Conservation (phyloP, 2,797 vertebrate genomes). For the Huso huso region DNA sequence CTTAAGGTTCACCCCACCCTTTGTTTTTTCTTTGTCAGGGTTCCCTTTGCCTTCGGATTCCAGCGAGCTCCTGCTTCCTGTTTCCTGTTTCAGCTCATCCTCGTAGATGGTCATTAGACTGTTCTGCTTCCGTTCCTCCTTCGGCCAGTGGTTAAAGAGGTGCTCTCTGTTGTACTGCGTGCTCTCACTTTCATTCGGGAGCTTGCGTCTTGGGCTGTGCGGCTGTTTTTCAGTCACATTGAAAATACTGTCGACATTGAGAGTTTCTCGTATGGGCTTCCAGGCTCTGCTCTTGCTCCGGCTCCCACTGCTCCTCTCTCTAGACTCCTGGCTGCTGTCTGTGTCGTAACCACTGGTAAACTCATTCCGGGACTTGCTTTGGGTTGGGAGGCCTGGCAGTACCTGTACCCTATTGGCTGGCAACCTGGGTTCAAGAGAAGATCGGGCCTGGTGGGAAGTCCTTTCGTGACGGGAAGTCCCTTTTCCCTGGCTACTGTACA, state of each 20-base stretch:
- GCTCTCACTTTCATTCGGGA: constrained; percentile 42
- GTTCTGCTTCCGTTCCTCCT: constrained; percentile 72
- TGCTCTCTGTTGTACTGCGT: constrained; percentile 36
- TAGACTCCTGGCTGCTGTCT: constrained; percentile 80
- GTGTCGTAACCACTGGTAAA: constrained; percentile 73
- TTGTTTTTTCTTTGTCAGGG: constrained; percentile 56
- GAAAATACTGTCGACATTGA: constrained; percentile 92
- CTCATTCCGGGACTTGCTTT: constrained; percentile 37
- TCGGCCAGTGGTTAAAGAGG: constrained; percentile 36
- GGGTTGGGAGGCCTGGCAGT: constrained; percentile 36
- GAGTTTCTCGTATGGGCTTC: constrained; percentile 80
- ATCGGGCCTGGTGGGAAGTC: too few species aligned
- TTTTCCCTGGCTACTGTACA: constrained; percentile 79
- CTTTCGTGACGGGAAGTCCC: constrained; percentile 48
- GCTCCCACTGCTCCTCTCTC: constrained; percentile 50
- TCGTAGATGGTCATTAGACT: constrained; percentile 92
- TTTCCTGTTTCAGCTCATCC: constrained; percentile 79
- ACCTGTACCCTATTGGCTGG: constrained; percentile 37
- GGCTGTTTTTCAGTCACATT: constrained; percentile 59
- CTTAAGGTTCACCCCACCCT: constrained; percentile 52
- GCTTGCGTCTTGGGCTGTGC: constrained; percentile 61
- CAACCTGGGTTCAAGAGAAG: constrained; percentile 31
- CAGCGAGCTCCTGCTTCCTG: constrained; percentile 72
- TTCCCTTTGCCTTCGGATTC: constrained; percentile 67
- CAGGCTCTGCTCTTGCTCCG: constrained; percentile 62